A percentile compares a stretch with the other conserved stretches of the same genome.
Evolutionary conservation across 1,140 invertebrate genomes (phyloP).

Genomic region (Leptopilina boulardi): DNA sequence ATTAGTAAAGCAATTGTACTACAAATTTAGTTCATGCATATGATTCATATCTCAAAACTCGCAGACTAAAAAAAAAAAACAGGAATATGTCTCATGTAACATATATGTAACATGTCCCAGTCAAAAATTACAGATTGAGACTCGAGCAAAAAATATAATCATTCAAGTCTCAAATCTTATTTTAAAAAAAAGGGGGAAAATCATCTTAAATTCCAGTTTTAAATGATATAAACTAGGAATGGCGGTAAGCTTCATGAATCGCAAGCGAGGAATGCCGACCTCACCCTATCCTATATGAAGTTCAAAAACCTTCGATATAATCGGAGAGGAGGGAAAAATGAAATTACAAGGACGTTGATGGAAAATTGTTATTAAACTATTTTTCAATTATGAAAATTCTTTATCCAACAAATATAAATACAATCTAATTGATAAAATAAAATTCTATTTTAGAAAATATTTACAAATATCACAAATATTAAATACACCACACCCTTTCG

Average conservation of each 20-base stretch:
- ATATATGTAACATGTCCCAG: neutral
- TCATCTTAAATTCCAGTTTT: neutral
- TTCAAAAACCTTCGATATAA: neutral
- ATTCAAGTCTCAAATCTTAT: neutral
- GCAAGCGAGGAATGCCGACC: constrained; percentile 17
- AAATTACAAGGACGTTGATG: neutral
- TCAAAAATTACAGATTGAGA: neutral
- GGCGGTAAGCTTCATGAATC: neutral
- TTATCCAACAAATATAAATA: too few species aligned
- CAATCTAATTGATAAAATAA: too few species aligned
- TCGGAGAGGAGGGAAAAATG: neutral
- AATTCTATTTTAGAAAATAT: too few species aligned
- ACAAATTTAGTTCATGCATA: neutral
- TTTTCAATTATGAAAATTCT: too few species aligned
- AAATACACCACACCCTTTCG: neutral
- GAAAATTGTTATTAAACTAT: neutral
- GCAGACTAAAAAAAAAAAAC: neutral
- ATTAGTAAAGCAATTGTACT: neutral
- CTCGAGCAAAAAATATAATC: neutral
- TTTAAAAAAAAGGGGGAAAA: neutral
- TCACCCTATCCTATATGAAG: constrained; percentile 13
- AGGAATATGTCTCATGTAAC: constrained; percentile 1
- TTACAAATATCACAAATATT: too few species aligned
- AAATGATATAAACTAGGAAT: constrained; percentile 7
- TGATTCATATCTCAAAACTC: neutral